Percentiles rank a stretch among this genome's conserved stretches.
Conservation (phyloP, 2,797 vertebrate genomes). For the Sciurus carolinensis region DNA sequence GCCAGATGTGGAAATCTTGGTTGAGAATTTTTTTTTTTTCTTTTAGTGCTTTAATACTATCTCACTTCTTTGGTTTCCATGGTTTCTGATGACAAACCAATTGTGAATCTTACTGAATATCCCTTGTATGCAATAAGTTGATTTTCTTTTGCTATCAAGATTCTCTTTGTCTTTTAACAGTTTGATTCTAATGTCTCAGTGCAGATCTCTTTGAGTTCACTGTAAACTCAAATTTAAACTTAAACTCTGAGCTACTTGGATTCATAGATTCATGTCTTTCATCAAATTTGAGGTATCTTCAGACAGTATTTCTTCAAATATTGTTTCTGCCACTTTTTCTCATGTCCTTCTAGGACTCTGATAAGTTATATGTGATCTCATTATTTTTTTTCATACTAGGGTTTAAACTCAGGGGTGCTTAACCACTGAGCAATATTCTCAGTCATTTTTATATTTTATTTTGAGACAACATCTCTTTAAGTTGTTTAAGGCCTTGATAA, state of each 20-base stretch:
- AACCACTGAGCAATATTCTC: too few species aligned
- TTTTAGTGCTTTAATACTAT: not conserved
- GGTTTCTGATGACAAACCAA: not conserved
- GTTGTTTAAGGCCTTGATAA: too few species aligned
- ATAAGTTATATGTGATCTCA: not conserved
- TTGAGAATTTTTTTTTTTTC: not conserved
- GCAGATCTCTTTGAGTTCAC: not conserved
- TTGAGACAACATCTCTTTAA: too few species aligned
- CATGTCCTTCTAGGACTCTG: not conserved
- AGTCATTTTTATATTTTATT: too few species aligned
- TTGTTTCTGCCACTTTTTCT: not conserved
- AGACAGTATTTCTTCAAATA: not conserved
- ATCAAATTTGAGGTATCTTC: not conserved
- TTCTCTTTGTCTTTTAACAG: not conserved
- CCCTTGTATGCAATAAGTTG: not conserved
- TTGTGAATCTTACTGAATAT: not conserved
- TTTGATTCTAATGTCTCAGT: not conserved
- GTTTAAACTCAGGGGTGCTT: too few species aligned
- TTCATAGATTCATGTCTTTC: slow-evolving; percentile 20
- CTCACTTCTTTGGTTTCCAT: not conserved
- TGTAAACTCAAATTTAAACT: not conserved
- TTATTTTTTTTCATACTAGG: too few species aligned
- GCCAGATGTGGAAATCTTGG: not conserved
- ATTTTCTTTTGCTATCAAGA: not conserved
- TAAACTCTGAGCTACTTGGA: not conserved